These are phyloP conservation scores for Aphaenogaster ashmeadi DNA, from an alignment of 1,140 invertebrate genomes.

Conservation along the genomic window DNA sequence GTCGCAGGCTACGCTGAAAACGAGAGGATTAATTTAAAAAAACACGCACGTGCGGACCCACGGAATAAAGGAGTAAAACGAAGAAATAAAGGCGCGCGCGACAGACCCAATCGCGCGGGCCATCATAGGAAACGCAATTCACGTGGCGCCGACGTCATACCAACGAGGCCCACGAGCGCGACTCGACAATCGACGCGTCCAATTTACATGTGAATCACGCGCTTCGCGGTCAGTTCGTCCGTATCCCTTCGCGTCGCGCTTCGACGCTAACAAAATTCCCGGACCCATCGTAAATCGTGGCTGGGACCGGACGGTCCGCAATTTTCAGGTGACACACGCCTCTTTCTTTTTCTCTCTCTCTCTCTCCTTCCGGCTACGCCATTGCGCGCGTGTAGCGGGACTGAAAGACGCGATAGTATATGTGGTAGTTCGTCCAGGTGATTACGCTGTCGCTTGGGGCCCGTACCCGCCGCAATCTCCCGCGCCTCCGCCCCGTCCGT, in stretches of 20 bases:
- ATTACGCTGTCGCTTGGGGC: slow-evolving; percentile 86
- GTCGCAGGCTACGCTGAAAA: background rate
- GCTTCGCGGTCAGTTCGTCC: slow-evolving; percentile 29
- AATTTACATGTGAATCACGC: slow-evolving; percentile 77
- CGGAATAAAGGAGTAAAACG: background rate
- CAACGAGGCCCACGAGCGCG: slow-evolving; percentile 49
- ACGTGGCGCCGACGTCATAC: slow-evolving; percentile 72
- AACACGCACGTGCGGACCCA: background rate
- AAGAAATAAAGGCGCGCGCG: background rate
- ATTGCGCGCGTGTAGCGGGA: slow-evolving; percentile 54
- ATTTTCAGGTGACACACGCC: slow-evolving; percentile 68
- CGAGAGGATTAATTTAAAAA: background rate
- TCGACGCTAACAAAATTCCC: slow-evolving; percentile 58
- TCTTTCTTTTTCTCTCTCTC: background rate
- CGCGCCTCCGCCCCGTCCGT: slow-evolving; percentile 39
- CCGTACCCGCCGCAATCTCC: slow-evolving; percentile 65
- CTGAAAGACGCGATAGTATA: slow-evolving; percentile 63
- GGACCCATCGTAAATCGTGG: slow-evolving; percentile 69
- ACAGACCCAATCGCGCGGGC: slow-evolving; percentile 52
- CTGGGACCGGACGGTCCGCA: slow-evolving; percentile 34
- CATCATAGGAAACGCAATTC: slow-evolving; percentile 68
- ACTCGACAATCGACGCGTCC: slow-evolving; percentile 64
- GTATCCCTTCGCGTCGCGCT: slow-evolving; percentile 40
- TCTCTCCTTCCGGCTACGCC: slow-evolving; percentile 65
- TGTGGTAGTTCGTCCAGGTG: slow-evolving; percentile 84